Evolutionary conservation across 2,888 invertebrate species (phyloP), one percentile per base, ranked within the genome.

Genomic region (Tryphoninae sp.): DNA sequence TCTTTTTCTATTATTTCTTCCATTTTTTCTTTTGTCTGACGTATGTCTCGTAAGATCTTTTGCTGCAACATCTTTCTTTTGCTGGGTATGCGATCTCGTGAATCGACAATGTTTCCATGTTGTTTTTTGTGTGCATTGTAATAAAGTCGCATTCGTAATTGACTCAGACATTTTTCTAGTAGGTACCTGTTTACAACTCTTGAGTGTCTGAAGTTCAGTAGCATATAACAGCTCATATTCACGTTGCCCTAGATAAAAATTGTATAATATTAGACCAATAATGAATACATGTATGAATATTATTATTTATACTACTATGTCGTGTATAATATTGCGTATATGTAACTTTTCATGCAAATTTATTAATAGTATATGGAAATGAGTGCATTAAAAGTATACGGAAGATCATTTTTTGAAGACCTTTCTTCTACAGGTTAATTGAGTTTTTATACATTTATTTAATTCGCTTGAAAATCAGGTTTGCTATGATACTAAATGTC

Each of bases 1-100:
- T 99, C 98, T 86, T 94, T 94, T 93, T 96, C 96, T 83, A 96
- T 95, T 85, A 96, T 95, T 91, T 95, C 95, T 89, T 96, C 96
- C 86, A 97, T 94, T 89, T 94, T 95, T 86, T 95, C 95, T 88
- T 94, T 95, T 0, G 91, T 92, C 23, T 87, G 85, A 65, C 86
- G 88, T 42, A 92, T 86, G 73, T 90, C 89, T 53, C 87, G 86
- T 19, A 91, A 67, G 53, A 92, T 78, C 73, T 88, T 88, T 2
- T 86, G 80, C 23, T 86, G 88, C 4, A 91, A 83, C n/a, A 86
- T 86, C 78, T 88, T 89, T 62, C 86, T 86, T 26, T 33, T 33
- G 33, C 77, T 87, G 3, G 76, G 76, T 2, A 65, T n/a, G 7
- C 84, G 83, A 23, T 87, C 84, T 13, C 84, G 85, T 22, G 86